Evolutionary conservation across 2,888 invertebrate species (phyloP).

Genomic region (Mactromeris polynyma): DNA sequence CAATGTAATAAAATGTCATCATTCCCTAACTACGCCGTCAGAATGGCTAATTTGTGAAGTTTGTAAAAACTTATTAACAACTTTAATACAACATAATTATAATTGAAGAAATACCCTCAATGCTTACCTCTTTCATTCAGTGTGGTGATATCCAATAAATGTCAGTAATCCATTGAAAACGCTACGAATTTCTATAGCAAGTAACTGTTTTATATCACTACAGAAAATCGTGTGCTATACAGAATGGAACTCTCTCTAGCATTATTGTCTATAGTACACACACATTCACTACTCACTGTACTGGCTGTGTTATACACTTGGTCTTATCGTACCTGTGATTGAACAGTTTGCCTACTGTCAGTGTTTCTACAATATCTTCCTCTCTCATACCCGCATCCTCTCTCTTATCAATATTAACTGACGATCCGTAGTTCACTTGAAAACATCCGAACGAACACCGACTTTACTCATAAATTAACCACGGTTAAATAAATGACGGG

Average conservation of each 20-base stretch:
- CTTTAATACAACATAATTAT: neutral
- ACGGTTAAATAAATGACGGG: neutral
- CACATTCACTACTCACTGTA: neutral
- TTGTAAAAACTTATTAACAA: neutral
- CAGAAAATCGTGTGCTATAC: neutral
- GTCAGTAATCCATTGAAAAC: neutral
- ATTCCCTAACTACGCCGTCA: neutral
- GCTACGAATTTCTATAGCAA: conserved; percentile 2
- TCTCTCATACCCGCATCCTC: neutral
- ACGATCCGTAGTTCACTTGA: neutral
- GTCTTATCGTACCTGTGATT: neutral
- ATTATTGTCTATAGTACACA: neutral
- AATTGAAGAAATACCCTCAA: neutral
- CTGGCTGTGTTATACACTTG: neutral
- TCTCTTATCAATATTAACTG: neutral
- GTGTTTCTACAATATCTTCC: neutral
- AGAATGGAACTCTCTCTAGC: neutral
- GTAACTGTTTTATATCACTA: neutral
- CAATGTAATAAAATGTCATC: neutral
- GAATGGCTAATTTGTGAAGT: neutral
- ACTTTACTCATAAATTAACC: neutral
- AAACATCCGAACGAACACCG: neutral
- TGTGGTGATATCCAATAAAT: neutral
- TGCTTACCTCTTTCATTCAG: neutral
- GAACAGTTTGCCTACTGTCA: neutral